Conservation (phyloP, 1,140 invertebrate species). For the Ctenoplectra terminalis region DNA sequence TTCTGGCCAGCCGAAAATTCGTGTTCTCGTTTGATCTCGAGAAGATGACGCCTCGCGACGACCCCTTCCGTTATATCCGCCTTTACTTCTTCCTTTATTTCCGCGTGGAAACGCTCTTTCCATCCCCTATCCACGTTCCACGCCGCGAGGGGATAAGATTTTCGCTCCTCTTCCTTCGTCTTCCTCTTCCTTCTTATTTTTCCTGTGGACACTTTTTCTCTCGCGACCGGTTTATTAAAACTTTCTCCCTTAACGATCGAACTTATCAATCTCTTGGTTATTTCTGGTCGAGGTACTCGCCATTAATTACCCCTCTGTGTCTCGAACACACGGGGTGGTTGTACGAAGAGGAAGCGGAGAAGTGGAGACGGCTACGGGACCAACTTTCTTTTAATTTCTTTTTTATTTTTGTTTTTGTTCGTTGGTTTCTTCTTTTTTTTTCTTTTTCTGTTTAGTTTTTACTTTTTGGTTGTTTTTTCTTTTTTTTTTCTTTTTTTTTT, state of each 20-base stretch:
- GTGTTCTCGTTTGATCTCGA: conserved; percentile 27
- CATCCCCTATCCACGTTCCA: too few species aligned
- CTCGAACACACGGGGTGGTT: neutral
- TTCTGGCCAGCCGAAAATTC: neutral
- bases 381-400: neutral
- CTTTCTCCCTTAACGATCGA: conserved; percentile 56
- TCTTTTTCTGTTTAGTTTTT: neutral
- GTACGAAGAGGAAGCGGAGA: neutral
- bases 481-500: neutral
- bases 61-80: neutral
- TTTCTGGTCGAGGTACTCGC: conserved; percentile 23
- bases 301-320: conserved; percentile 61
- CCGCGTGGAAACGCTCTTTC: neutral
- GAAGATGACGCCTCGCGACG: conserved; percentile 4
- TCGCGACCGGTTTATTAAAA: conserved; percentile 60
- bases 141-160: neutral
- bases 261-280: conserved; percentile 57
- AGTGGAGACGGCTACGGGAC: conserved; percentile 10
- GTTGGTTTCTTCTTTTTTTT: neutral
- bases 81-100: conserved; percentile 19
- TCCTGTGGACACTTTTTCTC: neutral
- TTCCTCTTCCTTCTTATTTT: too few species aligned
- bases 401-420: neutral
- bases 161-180: neutral
- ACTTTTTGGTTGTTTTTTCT: neutral